Conservation (phyloP, 2,797 vertebrate genomes). For the Euthynnus affinis region DNA sequence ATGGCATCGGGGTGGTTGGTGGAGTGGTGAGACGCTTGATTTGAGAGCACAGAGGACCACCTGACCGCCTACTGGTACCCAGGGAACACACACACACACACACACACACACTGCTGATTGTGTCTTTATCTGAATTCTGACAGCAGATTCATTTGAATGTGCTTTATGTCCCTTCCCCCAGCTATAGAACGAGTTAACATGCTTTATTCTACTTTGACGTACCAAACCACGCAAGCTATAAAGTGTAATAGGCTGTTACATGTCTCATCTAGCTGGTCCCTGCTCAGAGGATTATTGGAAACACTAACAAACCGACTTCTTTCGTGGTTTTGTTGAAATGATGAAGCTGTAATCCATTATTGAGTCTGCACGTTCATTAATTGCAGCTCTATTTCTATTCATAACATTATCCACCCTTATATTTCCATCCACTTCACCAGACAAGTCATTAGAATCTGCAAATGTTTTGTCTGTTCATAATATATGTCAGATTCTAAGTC, state of each 20-base stretch:
- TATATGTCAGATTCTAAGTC: slow-evolving; percentile 34
- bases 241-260: slow-evolving; percentile 61
- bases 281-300: slow-evolving; percentile 64
- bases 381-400: slow-evolving; percentile 35
- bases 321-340: slow-evolving; percentile 51
- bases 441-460: slow-evolving; percentile 40
- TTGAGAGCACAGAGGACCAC: slow-evolving; percentile 82
- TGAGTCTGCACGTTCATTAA: slow-evolving; percentile 45
- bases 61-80: slow-evolving; percentile 80
- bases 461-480: slow-evolving; percentile 59
- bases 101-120: slow-evolving; percentile 69
- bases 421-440: slow-evolving; percentile 51
- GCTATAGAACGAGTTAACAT: slow-evolving; percentile 75
- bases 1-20: slow-evolving; percentile 71
- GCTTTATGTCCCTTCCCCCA: slow-evolving; percentile 73
- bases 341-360: slow-evolving; percentile 62
- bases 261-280: slow-evolving; percentile 58
- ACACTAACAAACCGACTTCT: slow-evolving; percentile 42
- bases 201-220: slow-evolving; percentile 80
- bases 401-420: slow-evolving; percentile 35
- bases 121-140: slow-evolving; percentile 77
- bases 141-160: slow-evolving; percentile 78
- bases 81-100: slow-evolving; percentile 57
- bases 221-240: slow-evolving; percentile 63
- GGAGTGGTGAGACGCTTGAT: slow-evolving; percentile 69